Evolutionary conservation across 2,113 vertebrate genomes (phyloP), one percentile per base, ranked within the genome.

Genomic region (Lutjanus erythropterus): DNA sequence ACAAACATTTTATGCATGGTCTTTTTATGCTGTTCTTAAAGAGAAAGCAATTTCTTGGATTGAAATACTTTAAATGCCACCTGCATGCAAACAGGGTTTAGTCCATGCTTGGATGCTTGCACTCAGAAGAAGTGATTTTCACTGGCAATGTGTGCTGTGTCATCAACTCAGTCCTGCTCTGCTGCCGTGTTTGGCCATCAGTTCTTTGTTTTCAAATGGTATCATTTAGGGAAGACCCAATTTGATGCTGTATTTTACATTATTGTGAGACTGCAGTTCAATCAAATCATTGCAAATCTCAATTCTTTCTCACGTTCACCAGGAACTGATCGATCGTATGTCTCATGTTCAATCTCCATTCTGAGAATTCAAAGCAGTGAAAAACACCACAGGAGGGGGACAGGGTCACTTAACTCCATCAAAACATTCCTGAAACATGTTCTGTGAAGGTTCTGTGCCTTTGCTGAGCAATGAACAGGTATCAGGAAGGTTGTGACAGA

Each of bases 351-450:
- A 94, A 95, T 94, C 94, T 95, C 94, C 92, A 78, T 76, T 91
- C 91, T 91, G 90, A 95, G 94, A 95, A 95, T 92, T 94, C 93
- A 95, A 84, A 93, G 74, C 73, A 84, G 67, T 55, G 65, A 71
- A 73, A 71, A 75, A 66, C 60, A 84, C 46, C 31, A 69, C 29
- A 52, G 18, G 75, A 71, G 0, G 27, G 5, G 33, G 37, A 25
- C 4, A 16, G 73, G 75, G 1, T 31, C n/a, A n/a, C n/a, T n/a
- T n/a, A n/a, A n/a, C n/a, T 14, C 35, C 41, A 23, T 89, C 88
- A 72, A 84, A 92, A 83, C 80, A 31, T 88, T 90, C 83, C 80
- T 78, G 83, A 41, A 42, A 82, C 85, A 61, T 74, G 44, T 72
- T 44, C 41, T 29, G 27, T 47, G 2, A 62, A 49, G 62, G 23